Percentiles rank a stretch among this genome's conserved stretches.
phyloP scores from a whole-genome alignment of 2,797 vertebrate species.

The Tadarida brasiliensis region DNA sequence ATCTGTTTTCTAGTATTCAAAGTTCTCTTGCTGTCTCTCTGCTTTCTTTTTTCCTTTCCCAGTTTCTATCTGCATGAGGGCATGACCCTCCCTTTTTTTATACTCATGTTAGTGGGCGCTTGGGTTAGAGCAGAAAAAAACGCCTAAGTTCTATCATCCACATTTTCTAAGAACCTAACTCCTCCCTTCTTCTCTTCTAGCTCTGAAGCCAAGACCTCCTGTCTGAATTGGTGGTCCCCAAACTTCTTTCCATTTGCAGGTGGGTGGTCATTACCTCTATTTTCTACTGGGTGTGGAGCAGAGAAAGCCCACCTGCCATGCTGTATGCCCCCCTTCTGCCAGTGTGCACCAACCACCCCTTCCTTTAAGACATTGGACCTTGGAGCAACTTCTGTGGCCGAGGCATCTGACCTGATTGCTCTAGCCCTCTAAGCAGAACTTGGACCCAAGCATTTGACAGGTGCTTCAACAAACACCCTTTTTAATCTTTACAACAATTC shows the following conservation, averaged over 20 bases:
- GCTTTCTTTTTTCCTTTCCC: neutral
- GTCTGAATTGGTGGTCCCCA: neutral
- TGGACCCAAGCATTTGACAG: neutral
- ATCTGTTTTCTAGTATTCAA: slow-evolving; percentile 64
- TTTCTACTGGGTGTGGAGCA: neutral
- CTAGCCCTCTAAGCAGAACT: neutral
- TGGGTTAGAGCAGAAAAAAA: neutral
- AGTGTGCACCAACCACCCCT: neutral
- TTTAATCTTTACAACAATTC: neutral
- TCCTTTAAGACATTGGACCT: neutral
- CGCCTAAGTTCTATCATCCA: neutral
- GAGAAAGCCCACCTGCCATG: neutral
- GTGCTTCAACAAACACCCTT: neutral
- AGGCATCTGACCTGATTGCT: neutral
- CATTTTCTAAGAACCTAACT: neutral
- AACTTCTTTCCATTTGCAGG: neutral
- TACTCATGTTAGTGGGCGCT: neutral
- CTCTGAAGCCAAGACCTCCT: neutral
- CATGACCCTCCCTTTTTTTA: neutral
- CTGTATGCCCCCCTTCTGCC: neutral
- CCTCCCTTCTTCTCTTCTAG: neutral
- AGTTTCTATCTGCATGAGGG: neutral
- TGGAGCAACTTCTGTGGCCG: neutral
- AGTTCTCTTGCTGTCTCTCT: neutral
- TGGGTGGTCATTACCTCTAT: neutral